Conservation (phyloP, 2,797 vertebrate species). For the Melanotaenia parkinsoni region DNA sequence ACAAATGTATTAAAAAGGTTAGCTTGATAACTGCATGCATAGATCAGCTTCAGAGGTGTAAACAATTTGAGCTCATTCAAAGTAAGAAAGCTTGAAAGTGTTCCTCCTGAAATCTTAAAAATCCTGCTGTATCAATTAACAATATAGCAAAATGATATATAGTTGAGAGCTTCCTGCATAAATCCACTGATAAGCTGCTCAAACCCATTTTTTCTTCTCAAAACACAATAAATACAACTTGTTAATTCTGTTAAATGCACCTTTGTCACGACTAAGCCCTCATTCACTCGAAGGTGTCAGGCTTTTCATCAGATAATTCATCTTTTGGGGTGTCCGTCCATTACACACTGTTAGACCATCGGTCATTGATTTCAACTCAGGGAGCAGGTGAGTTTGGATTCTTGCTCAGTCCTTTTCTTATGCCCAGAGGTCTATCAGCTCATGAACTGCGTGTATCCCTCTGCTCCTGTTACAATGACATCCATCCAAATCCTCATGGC, state of each 20-base stretch:
- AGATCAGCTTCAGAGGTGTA: constrained; percentile 39
- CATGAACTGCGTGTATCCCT: constrained; percentile 98
- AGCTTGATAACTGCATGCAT: constrained; percentile 57
- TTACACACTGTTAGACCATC: constrained; percentile 11
- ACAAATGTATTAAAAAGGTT: constrained; percentile 72
- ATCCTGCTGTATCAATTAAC: constrained; percentile 13
- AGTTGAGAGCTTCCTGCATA: constrained; percentile 12
- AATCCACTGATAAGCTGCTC: constrained; percentile 26
- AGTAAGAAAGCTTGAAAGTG: constrained; percentile 31
- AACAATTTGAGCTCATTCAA: constrained; percentile 58
- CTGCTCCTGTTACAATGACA: constrained; percentile 95
- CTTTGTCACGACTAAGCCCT: constrained; percentile 43
- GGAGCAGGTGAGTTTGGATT: constrained; percentile 32
- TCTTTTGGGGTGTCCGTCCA: constrained; percentile 34
- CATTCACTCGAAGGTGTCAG: constrained; percentile 51
- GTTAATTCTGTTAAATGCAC: constrained; percentile 29
- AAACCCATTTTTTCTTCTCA: constrained; percentile 23
- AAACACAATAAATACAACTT: constrained; percentile 46
- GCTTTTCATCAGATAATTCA: constrained; percentile 25
- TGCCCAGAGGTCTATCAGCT: constrained; percentile 81
- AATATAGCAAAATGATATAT: constrained; percentile 33
- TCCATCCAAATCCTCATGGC: constrained; percentile 99
- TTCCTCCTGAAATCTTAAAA: constrained; percentile 40
- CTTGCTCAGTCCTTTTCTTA: constrained; percentile 22
- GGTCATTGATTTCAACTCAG: constrained; percentile 12